Base-by-base conservation (phyloP, 2,797 vertebrate species). In the Megalops cyprinoides region DNA sequence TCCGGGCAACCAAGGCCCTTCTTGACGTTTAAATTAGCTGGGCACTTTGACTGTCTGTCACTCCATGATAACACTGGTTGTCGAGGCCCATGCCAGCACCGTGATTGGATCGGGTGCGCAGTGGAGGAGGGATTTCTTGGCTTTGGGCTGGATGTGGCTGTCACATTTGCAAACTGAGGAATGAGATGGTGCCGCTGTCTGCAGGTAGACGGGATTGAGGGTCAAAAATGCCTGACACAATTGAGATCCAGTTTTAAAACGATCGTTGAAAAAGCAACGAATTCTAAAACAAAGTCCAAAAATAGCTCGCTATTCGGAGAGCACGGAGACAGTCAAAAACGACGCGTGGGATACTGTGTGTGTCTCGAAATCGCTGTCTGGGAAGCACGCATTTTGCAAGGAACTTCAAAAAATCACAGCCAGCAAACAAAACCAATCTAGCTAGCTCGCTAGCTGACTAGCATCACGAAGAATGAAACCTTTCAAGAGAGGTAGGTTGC, bases 161-260 rank as follows among this genome's bases (percentile, higher is more conserved):
- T 81, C 79, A 81, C 34, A 65, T 74, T 80, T 71, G 79, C 69
- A 65, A 75, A 75, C 73, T 62, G 73, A 80, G 67, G 73, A 48
- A 49, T 44, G 7, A 71, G 67, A 56, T 51, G 79, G 53, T 76
- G 79, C 46, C 23, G 79, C 67, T 55, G 78, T 48, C 56, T 62
- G 55, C 79, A 81, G 79, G 79, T 81, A 81, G 71, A 20, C 37
- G 55, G 56, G 28, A 34, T 31, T 44, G 53, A 39, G 42, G 25
- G 79, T 74, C 28, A n/a, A 44, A 53, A 75, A 46, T 56, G 31
- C 37, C 39, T n/a, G 74, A 44, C 49, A 62, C 18, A 74, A 62
- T 39, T 25, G 69, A 74, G 42, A 60, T 76, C 51, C 34, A 39
- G 8, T 81, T 81, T 81, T 49, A 44, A 31, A 60, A 34, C 34